phyloP scores from a whole-genome alignment of 1,140 invertebrate genomes.

The Adelges cooleyi region DNA sequence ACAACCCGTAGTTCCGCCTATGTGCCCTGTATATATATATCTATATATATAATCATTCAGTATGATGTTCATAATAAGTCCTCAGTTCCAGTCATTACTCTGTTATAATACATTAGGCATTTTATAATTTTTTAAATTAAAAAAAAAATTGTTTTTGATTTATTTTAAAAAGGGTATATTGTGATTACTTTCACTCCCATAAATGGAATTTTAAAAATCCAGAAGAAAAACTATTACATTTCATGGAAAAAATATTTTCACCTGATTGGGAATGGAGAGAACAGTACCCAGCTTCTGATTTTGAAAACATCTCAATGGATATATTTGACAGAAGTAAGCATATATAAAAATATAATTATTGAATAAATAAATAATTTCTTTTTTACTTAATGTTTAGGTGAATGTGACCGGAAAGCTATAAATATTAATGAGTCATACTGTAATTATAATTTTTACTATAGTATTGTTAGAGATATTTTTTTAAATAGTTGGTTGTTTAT shows the following conservation, averaged over 20 bases:
- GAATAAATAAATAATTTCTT: too few relatives aligned
- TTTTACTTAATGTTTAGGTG: not conserved
- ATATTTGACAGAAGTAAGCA: conserved; percentile 8
- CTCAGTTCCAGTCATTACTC: too few relatives aligned
- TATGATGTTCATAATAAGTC: too few relatives aligned
- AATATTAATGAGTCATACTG: conserved; percentile 61
- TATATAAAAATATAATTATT: not conserved
- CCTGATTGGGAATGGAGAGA: conserved; percentile 27
- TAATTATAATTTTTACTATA: conserved; percentile 6
- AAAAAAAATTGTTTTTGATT: too few relatives aligned
- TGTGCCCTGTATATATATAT: too few relatives aligned
- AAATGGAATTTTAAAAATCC: conserved; percentile 55
- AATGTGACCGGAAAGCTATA: conserved; percentile 41
- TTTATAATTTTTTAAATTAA: too few relatives aligned
- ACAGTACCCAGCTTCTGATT: conserved; percentile 26
- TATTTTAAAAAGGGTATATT: conserved; percentile 62
- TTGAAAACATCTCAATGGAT: conserved; percentile 25
- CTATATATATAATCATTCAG: too few relatives aligned
- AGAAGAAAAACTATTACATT: conserved; percentile 63
- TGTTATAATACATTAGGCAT: too few relatives aligned
- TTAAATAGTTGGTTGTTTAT: too few relatives aligned
- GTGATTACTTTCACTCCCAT: conserved; percentile 71
- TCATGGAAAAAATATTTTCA: conserved; percentile 49
- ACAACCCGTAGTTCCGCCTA: too few relatives aligned
- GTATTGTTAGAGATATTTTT: too few relatives aligned